A percentile compares a stretch with the other conserved stretches of the same genome.
Conservation (phyloP, 2,113 vertebrate genomes). For the Muntiacus muntjak region DNA sequence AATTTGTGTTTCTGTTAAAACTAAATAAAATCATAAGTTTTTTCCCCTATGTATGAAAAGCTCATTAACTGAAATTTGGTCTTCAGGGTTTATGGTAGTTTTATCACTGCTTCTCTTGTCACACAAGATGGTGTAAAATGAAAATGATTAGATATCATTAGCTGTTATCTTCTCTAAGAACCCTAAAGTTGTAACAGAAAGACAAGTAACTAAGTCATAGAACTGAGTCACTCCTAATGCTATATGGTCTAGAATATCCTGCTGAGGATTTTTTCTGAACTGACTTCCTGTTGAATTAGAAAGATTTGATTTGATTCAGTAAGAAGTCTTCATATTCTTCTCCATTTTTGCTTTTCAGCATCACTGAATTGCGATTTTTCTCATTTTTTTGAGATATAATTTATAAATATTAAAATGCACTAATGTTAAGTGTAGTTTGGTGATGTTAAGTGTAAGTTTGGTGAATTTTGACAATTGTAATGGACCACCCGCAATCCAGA, state of each 20-base stretch:
- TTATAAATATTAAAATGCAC: background rate
- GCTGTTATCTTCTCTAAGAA: background rate
- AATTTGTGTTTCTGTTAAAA: background rate
- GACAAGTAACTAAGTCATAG: background rate
- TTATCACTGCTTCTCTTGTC: background rate
- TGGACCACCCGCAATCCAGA: background rate
- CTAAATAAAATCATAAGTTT: background rate
- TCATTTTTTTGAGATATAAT: background rate
- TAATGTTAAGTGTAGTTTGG: background rate
- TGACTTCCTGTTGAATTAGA: background rate
- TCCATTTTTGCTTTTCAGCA: background rate
- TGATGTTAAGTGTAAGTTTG: background rate
- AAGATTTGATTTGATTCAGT: background rate
- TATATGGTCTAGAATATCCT: background rate
- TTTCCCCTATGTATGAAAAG: background rate
- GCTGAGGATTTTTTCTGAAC: background rate
- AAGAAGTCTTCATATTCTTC: background rate
- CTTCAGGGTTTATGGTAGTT: background rate
- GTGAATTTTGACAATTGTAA: background rate
- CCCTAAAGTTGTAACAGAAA: background rate
- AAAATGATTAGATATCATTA: background rate
- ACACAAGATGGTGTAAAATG: background rate
- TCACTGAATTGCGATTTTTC: background rate
- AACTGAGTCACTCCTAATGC: background rate
- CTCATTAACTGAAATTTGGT: background rate